Percentiles rank a stretch among this genome's conserved stretches.
Evolutionary conservation across 2,797 vertebrate genomes (phyloP).

Genomic region (Mastacembelus armatus): DNA sequence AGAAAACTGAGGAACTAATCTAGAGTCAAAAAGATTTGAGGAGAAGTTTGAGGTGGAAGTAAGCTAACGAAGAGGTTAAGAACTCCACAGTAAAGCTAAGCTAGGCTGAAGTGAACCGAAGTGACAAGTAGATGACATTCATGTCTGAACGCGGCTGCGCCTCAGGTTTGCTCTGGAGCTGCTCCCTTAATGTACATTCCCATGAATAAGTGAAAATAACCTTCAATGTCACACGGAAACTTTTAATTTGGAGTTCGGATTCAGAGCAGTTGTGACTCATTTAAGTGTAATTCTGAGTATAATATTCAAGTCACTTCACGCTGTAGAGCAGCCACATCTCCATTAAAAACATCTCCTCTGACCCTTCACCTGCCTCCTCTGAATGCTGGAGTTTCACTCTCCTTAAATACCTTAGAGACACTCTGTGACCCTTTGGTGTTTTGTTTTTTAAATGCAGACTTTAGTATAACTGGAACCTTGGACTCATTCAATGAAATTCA

Average conservation of each 20-base stretch:
- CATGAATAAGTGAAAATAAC: constrained; percentile 24
- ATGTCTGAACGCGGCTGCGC: neutral
- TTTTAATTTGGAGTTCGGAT: neutral
- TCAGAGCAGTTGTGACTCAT: neutral
- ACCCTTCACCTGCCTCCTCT: neutral
- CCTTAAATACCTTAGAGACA: too few relatives aligned
- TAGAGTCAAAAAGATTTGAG: neutral
- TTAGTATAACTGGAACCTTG: too few relatives aligned
- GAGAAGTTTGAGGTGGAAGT: neutral
- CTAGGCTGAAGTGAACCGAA: neutral
- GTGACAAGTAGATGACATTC: neutral
- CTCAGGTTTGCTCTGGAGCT: neutral
- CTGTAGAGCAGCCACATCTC: neutral
- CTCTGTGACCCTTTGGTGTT: too few relatives aligned
- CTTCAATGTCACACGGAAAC: neutral
- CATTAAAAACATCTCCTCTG: neutral
- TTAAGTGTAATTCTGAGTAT: neutral
- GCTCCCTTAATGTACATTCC: neutral
- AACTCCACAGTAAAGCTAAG: neutral
- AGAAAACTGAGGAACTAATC: neutral
- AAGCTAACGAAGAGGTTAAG: neutral
- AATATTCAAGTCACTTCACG: neutral
- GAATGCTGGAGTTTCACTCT: neutral
- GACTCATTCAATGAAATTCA: too few relatives aligned
- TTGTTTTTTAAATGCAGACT: too few relatives aligned